Percentiles rank a stretch among this genome's conserved stretches.
phyloP scores from a whole-genome alignment of 2,888 invertebrate species.

The Drosophila conformis region DNA sequence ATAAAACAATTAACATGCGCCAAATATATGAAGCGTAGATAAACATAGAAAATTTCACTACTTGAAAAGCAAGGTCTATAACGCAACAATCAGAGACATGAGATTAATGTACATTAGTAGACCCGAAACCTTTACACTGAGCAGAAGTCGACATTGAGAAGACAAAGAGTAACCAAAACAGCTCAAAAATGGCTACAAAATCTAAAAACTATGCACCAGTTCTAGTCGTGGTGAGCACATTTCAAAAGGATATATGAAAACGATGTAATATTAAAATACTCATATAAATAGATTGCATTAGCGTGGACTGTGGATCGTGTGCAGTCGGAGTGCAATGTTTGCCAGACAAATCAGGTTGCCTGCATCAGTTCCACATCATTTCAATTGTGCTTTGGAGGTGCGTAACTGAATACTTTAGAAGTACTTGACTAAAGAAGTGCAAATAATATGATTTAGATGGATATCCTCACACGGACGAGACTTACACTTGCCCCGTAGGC shows the following conservation, averaged over 20 bases:
- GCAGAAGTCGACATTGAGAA: conserved; percentile 21
- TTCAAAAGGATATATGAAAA: neutral
- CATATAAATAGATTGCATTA: conserved; percentile 37
- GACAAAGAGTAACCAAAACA: neutral
- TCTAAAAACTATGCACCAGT: conserved; percentile 5
- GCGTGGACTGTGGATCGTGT: conserved; percentile 26
- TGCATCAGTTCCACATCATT: conserved; percentile 82
- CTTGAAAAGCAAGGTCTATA: conserved; percentile 23
- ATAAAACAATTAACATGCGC: conserved; percentile 69
- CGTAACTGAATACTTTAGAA: conserved; percentile 1
- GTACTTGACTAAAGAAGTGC: neutral
- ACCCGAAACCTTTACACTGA: conserved; percentile 63
- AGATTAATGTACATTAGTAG: conserved; percentile 52
- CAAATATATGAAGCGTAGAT: conserved; percentile 44
- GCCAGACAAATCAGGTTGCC: conserved; percentile 79
- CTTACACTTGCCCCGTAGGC: conserved; percentile 78
- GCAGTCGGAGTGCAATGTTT: conserved; percentile 74
- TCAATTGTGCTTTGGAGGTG: conserved; percentile 81
- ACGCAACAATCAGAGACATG: neutral
- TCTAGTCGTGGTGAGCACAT: conserved; percentile 28
- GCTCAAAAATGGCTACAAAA: conserved; percentile 26
- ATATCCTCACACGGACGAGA: conserved; percentile 62
- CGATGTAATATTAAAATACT: neutral
- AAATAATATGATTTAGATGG: conserved; percentile 48
- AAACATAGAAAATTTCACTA: conserved; percentile 57